Percentiles rank a stretch among this genome's conserved stretches.
Conservation (phyloP, 2,888 invertebrate species). For the Caenorhabditis sinica region DNA sequence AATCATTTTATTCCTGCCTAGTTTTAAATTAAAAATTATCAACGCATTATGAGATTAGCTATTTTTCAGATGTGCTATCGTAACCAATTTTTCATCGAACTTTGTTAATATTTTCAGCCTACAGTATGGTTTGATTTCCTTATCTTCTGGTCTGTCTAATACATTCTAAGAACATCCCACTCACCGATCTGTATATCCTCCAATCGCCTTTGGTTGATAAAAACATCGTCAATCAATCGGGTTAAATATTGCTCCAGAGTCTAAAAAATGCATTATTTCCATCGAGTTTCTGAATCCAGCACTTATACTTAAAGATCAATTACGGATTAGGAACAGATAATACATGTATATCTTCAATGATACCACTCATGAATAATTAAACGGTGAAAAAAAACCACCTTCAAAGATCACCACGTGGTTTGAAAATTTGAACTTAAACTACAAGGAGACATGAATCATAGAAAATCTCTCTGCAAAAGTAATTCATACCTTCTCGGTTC, state of each 20-base stretch:
- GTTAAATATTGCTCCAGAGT: constrained; percentile 63
- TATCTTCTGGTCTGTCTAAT: neutral
- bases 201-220: constrained; percentile 58
- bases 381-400: neutral
- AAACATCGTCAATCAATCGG: constrained; percentile 63
- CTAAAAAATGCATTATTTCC: constrained; percentile 52
- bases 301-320: constrained; percentile 6
- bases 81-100: too few species aligned
- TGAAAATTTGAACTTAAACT: neutral
- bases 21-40: too few species aligned
- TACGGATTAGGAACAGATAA: constrained; percentile 7
- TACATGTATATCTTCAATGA: neutral
- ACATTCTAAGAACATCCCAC: constrained; percentile 11
- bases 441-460: constrained; percentile 1
- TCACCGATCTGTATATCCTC: constrained; percentile 63
- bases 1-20: too few species aligned
- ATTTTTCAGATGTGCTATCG: too few species aligned
- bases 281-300: neutral
- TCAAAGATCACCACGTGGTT: neutral
- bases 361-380: constrained; percentile 25
- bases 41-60: too few species aligned
- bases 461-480: neutral
- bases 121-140: neutral
- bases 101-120: neutral
- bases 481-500: constrained; percentile 52